phyloP scores from a whole-genome alignment of 2,113 vertebrate species.

The Pseudolaguvia tuberculata region DNA sequence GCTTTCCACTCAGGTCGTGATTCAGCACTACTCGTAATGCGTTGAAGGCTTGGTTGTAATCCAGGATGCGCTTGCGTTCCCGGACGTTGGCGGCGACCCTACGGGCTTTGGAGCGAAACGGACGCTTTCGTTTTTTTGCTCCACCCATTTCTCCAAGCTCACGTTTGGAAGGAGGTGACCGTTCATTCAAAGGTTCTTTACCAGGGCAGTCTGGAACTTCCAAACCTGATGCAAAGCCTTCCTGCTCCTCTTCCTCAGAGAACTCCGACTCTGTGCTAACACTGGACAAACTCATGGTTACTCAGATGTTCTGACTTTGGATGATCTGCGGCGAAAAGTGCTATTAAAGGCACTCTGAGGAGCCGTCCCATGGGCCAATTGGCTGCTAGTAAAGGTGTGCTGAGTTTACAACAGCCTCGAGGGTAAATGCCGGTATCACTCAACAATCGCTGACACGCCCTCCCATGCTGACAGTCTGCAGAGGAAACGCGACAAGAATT shows the following conservation, averaged over 20 bases:
- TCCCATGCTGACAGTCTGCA: constrained; percentile 29
- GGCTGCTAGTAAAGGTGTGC: constrained; percentile 46
- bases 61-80: constrained; percentile 91
- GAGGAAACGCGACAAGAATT: background rate
- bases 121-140: constrained; percentile 73
- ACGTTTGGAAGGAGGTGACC: constrained; percentile 54
- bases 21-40: constrained; percentile 81
- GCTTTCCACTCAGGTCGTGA: constrained; percentile 86
- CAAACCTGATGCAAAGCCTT: constrained; percentile 43
- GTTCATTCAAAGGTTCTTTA: constrained; percentile 45
- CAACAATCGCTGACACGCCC: constrained; percentile 49
- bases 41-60: constrained; percentile 97
- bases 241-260: constrained; percentile 68
- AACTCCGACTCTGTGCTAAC: constrained; percentile 58
- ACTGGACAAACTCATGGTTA: constrained; percentile 40
- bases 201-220: constrained; percentile 52
- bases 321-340: constrained; percentile 43
- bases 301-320: constrained; percentile 26
- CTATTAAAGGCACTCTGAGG: constrained; percentile 53
- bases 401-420: constrained; percentile 51
- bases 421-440: constrained; percentile 47
- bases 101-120: constrained; percentile 85
- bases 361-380: constrained; percentile 59
- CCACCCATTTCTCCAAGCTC: constrained; percentile 56
- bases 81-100: constrained; percentile 89